Conservation (phyloP, 2,113 vertebrate genomes). For the Calidris pugnax region DNA sequence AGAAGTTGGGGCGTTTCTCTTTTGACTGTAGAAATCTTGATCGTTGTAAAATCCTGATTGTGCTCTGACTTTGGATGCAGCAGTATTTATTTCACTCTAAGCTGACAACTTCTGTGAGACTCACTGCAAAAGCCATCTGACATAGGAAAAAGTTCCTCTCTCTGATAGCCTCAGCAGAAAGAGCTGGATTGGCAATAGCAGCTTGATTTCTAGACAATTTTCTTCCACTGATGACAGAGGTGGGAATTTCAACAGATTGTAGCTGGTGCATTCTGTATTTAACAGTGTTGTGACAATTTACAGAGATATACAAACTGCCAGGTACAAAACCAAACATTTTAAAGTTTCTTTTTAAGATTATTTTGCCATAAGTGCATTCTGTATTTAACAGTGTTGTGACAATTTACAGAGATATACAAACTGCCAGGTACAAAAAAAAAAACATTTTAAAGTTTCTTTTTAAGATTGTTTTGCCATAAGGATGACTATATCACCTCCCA, state of each 20-base stretch:
- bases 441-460: not conserved
- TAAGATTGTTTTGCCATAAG: not conserved
- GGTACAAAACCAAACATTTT: not conserved
- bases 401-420: not conserved
- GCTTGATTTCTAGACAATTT: not conserved
- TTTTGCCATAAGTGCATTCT: not conserved
- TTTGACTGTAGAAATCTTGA: not conserved
- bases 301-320: not conserved
- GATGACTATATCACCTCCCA: not conserved
- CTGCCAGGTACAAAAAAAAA: not conserved
- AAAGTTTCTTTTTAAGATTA: not conserved
- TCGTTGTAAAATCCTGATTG: not conserved
- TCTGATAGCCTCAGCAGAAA: not conserved
- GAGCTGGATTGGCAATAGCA: not conserved
- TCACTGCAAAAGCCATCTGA: not conserved
- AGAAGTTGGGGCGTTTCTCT: not conserved
- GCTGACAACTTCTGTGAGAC: not conserved
- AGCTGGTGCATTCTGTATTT: not conserved
- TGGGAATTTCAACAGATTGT: not conserved
- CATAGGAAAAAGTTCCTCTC: not conserved
- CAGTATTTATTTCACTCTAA: not conserved
- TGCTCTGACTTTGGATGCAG: not conserved
- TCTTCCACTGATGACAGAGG: not conserved
- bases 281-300: not conserved
- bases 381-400: not conserved